Percentiles rank a stretch among this genome's conserved stretches.
Evolutionary conservation across 2,113 vertebrate species (phyloP).

Genomic region (Meleagris gallopavo): DNA sequence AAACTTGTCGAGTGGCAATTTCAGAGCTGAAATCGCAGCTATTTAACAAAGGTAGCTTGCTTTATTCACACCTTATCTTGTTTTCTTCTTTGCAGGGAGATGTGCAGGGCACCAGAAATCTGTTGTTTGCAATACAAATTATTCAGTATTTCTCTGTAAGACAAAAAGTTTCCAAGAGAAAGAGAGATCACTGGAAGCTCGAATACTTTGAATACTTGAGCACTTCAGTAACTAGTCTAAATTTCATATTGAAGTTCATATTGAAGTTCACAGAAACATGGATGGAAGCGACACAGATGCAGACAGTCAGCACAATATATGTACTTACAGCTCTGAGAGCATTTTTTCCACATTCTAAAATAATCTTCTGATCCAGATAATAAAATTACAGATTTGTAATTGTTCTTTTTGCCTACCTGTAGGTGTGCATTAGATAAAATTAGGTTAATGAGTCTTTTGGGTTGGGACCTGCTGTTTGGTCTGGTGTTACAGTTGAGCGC

Average conservation of each 20-base stretch:
- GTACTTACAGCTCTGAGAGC: neutral
- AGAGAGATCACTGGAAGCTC: neutral
- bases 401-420: neutral
- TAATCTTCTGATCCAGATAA: neutral
- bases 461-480: neutral
- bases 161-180: neutral
- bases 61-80: neutral
- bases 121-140: neutral
- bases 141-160: neutral
- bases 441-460: constrained; percentile 1
- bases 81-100: neutral
- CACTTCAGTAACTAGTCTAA: neutral
- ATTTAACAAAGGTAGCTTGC: neutral
- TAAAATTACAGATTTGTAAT: neutral
- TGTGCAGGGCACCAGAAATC: neutral
- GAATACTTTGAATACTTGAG: neutral
- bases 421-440: constrained; percentile 5
- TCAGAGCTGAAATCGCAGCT: neutral
- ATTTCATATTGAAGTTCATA: neutral
- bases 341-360: neutral
- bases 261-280: neutral
- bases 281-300: neutral
- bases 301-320: neutral
- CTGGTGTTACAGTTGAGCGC: neutral
- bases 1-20: neutral